phyloP scores from a whole-genome alignment of 2,113 vertebrate genomes.

The Mesitornis unicolor region DNA sequence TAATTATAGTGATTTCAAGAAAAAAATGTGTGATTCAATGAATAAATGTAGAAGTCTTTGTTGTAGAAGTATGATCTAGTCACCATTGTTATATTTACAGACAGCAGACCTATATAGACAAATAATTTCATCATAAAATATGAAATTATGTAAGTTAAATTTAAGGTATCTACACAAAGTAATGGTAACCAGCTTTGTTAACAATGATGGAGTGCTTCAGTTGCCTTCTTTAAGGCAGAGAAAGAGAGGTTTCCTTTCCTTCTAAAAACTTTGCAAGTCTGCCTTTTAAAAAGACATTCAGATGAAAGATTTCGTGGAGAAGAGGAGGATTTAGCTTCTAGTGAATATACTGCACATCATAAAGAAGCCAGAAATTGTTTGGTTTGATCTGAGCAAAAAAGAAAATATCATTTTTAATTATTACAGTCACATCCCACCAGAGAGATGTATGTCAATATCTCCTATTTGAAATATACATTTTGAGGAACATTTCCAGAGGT shows the following conservation, averaged over 20 bases:
- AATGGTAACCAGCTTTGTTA: neutral
- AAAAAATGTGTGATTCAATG: neutral
- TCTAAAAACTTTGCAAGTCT: neutral
- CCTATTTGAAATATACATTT: neutral
- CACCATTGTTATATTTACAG: neutral
- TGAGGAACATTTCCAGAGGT: neutral
- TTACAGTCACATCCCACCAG: neutral
- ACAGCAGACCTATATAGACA: neutral
- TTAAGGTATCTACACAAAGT: neutral
- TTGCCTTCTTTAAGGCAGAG: neutral
- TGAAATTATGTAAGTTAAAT: neutral
- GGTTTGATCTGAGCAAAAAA: neutral
- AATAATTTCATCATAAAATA: neutral
- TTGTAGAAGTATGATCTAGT: neutral
- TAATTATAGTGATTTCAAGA: neutral
- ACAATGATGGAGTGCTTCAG: neutral
- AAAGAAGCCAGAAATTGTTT: neutral
- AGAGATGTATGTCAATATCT: neutral
- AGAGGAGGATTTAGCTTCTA: neutral
- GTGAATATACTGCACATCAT: neutral
- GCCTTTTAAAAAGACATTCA: neutral
- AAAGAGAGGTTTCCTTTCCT: neutral
- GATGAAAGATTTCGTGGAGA: neutral
- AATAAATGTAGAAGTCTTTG: neutral
- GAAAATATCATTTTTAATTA: neutral